Conservation (phyloP, 2,113 vertebrate species). For the Todiramphus saurophagus region DNA sequence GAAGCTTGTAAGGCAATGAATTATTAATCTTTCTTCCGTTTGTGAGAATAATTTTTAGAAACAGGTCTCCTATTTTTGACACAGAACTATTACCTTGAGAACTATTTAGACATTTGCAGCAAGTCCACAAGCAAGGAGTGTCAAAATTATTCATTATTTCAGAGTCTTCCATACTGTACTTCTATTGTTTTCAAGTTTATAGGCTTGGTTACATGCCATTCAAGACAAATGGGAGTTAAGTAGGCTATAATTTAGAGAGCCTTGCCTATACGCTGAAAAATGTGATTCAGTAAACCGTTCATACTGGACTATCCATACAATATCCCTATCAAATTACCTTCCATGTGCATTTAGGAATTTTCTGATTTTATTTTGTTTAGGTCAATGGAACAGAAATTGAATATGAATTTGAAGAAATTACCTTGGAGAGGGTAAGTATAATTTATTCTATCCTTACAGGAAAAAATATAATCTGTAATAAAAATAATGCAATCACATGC, state of each 20-base stretch:
- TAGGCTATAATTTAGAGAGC: background rate
- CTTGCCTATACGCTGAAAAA: background rate
- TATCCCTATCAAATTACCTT: background rate
- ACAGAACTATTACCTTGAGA: background rate
- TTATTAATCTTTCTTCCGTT: background rate
- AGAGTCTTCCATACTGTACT: background rate
- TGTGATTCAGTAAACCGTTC: background rate
- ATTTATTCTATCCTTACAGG: background rate
- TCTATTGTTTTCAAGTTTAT: background rate
- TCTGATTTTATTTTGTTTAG: slow-evolving; percentile 71
- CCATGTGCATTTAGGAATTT: slow-evolving; percentile 2
- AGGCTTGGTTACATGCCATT: background rate
- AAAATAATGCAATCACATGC: background rate
- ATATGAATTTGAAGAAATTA: slow-evolving; percentile 99
- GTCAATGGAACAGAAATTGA: slow-evolving; percentile 98
- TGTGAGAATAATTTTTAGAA: background rate
- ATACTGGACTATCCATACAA: background rate
- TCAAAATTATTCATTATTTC: background rate
- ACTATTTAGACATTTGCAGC: background rate
- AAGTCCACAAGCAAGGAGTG: fast-evolving
- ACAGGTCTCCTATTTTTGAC: background rate
- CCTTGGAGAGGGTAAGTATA: slow-evolving; percentile 91
- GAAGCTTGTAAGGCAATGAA: background rate
- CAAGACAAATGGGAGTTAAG: background rate
- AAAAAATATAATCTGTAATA: background rate